These are phyloP conservation scores for Canis aureus DNA, from an alignment of 2,113 vertebrate species.

Conservation along the genomic window DNA sequence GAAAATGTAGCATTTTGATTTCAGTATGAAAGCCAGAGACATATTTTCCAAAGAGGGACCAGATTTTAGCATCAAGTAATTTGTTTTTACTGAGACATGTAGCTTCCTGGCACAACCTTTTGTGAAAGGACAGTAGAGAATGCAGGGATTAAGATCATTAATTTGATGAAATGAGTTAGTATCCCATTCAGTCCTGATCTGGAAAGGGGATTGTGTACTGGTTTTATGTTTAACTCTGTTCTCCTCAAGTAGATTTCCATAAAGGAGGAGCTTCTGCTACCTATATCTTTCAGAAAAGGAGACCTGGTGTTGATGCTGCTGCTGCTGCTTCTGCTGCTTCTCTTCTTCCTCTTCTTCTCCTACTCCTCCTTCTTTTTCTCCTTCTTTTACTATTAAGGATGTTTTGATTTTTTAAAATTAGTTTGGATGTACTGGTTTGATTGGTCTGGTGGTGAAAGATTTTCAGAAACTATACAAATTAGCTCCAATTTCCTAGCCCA, in stretches of 20 bases:
- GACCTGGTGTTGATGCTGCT: neutral
- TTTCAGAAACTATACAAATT: neutral
- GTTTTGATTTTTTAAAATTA: neutral
- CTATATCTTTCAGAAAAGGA: neutral
- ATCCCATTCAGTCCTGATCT: neutral
- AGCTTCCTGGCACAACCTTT: neutral
- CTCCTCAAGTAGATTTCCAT: neutral
- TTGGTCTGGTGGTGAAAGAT: neutral
- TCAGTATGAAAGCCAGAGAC: neutral
- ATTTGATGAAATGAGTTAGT: neutral
- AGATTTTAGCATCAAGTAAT: neutral
- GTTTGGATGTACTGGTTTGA: neutral
- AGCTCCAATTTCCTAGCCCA: neutral
- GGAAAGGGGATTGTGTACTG: neutral
- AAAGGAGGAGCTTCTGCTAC: neutral
- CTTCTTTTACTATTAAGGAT: neutral
- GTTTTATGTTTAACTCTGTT: neutral
- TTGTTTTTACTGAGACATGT: neutral
- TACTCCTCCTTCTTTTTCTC: neutral
- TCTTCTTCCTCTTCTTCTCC: no score
- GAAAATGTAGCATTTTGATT: constrained; percentile 12
- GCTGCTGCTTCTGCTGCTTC: no score
- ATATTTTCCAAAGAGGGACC: neutral
- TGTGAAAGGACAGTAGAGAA: neutral
- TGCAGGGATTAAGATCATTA: neutral